A percentile compares a stretch with the other conserved stretches of the same genome.
These are phyloP conservation scores for Rhombomys opimus DNA, from an alignment of 2,113 vertebrate genomes.

Conservation along the genomic window DNA sequence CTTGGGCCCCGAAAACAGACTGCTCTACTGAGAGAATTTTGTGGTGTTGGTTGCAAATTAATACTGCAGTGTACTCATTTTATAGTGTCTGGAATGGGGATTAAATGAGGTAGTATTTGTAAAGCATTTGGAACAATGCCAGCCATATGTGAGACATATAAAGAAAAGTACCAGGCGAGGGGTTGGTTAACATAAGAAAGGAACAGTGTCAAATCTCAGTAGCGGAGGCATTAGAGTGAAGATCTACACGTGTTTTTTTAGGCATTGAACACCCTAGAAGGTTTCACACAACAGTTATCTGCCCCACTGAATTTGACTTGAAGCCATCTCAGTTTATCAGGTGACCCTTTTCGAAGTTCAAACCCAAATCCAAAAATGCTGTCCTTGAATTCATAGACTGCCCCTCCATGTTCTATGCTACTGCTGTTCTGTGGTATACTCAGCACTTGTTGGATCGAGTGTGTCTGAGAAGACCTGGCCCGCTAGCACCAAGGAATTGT, in stretches of 20 bases:
- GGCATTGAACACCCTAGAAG: neutral
- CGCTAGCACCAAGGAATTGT: neutral
- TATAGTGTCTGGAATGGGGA: neutral
- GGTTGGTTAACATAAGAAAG: neutral
- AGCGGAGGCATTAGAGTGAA: neutral
- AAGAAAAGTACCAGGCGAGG: neutral
- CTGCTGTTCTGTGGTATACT: neutral
- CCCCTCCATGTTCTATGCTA: neutral
- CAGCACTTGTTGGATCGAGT: neutral
- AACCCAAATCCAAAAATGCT: neutral
- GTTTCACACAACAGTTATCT: neutral
- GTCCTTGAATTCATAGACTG: neutral
- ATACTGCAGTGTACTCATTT: neutral
- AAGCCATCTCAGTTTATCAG: neutral
- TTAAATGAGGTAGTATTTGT: slow-evolving; percentile 42
- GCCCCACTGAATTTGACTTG: neutral
- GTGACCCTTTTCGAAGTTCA: neutral
- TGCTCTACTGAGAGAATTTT: neutral
- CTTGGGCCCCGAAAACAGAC: neutral
- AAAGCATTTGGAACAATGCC: neutral
- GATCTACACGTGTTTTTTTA: neutral
- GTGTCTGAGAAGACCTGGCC: neutral
- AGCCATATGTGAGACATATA: neutral
- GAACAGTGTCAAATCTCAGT: neutral
- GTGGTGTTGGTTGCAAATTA: slow-evolving; percentile 10